These are phyloP conservation scores for Artemia sinica DNA, from an alignment of 2,888 invertebrate species.

Conservation along the genomic window DNA sequence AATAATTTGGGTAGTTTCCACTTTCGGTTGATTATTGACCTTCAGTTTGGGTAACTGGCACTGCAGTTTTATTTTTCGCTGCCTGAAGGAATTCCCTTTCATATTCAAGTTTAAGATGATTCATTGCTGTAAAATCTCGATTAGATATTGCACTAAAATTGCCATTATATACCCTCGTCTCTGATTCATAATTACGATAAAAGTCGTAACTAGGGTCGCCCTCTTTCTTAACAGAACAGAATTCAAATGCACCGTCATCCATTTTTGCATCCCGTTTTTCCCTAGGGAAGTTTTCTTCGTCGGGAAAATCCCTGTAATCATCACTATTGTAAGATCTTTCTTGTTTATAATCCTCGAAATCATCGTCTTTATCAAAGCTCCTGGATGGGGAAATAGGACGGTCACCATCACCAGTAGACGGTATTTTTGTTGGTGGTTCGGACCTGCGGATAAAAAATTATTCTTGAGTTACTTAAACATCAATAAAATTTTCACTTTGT, in stretches of 20 bases:
- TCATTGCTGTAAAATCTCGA: background rate
- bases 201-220: conserved; percentile 11
- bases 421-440: background rate
- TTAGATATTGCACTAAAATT: conserved; percentile 12
- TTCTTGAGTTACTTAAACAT: too few relatives aligned
- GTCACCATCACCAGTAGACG: background rate
- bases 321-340: background rate
- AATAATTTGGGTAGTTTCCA: too few relatives aligned
- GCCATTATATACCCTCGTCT: conserved; percentile 1
- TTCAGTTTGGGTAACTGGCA: background rate
- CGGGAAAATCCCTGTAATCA: background rate
- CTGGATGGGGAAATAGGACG: background rate
- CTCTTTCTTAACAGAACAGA: background rate
- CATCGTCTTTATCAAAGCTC: conserved; percentile 5
- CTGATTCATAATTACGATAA: background rate
- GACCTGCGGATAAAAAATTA: background rate
- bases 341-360: conserved; percentile 8
- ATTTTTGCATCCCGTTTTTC: conserved; percentile 5
- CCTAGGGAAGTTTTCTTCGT: background rate
- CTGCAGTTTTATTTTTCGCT: background rate
- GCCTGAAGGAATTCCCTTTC: background rate
- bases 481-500: too few relatives aligned
- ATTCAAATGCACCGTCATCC: background rate
- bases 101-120: conserved; percentile 3
- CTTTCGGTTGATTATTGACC: background rate